These are phyloP conservation scores for Mythimna ferrago DNA, from an alignment of 2,888 invertebrate species.

Conservation along the genomic window DNA sequence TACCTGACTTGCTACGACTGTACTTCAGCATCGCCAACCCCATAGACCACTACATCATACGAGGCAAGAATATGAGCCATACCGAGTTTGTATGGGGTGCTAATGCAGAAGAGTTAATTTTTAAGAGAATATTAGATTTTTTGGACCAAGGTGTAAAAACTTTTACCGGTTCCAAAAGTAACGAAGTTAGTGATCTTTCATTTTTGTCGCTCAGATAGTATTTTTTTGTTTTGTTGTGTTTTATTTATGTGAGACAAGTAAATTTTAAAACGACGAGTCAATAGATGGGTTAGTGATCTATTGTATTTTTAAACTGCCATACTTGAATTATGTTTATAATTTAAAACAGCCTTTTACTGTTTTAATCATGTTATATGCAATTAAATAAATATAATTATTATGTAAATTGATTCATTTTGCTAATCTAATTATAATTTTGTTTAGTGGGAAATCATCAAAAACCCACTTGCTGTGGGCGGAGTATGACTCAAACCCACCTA, in stretches of 20 bases:
- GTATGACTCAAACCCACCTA: too few species aligned
- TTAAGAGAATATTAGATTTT: slow-evolving; percentile 73
- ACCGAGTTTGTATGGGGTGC: slow-evolving; percentile 80
- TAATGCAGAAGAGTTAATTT: slow-evolving; percentile 71
- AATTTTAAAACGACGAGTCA: not conserved
- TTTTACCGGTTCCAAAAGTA: slow-evolving; percentile 21
- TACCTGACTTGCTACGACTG: slow-evolving; percentile 74
- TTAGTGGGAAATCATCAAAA: too few species aligned
- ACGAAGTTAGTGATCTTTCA: slow-evolving; percentile 42
- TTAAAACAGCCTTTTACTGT: slow-evolving; percentile 34
- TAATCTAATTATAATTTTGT: not conserved
- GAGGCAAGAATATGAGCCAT: slow-evolving; percentile 74
- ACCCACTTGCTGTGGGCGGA: too few species aligned
- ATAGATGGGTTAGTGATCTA: slow-evolving; percentile 5
- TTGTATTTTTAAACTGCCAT: slow-evolving; percentile 49
- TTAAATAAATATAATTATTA: slow-evolving; percentile 23
- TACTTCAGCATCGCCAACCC: slow-evolving; percentile 76
- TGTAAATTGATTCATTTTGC: not conserved
- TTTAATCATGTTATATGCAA: slow-evolving; percentile 34
- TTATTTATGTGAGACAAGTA: not conserved
- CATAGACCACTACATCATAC: slow-evolving; percentile 77
- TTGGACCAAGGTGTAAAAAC: slow-evolving; percentile 66
- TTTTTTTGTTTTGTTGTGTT: not conserved
- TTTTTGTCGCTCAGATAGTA: not conserved
- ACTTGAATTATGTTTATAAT: slow-evolving; percentile 38